Evolutionary conservation across 2,797 vertebrate genomes (phyloP), one percentile per base, ranked within the genome.

Genomic region (Melanotaenia nigrans): DNA sequence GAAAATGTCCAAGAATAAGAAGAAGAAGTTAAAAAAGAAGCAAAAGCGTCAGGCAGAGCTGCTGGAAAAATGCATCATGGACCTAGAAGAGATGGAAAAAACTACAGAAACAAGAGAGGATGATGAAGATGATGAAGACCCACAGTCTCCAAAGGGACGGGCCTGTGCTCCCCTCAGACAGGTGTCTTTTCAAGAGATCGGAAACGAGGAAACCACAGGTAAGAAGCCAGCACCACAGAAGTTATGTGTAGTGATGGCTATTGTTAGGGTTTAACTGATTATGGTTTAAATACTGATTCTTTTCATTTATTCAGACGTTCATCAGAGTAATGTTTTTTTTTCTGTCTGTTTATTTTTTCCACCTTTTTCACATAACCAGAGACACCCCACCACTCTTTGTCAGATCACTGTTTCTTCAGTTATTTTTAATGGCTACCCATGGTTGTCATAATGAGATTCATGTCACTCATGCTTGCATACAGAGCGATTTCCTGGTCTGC

Each of bases 1-100:
- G 80, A 99, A 97, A 95, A 98, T 99, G 97, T 98, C 98, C 40
- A 99, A 97, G 93, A 99, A 99, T 90, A 99, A 99, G 90, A 99
- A 99, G 87, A 99, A 98, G 87, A 99, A 99, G 83, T 94, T 99
- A 91, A 99, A 99, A 95, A 99, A 99, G 95, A 99, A 99, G 89
- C 97, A 99, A 91, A 99, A 96, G 87, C 95, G 96, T 16, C 97
- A 98, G 82, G 97, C 97, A 0, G 97, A 97, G 85, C 87, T 99
- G 78, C 89, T 99, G 80, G 97, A 99, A 87, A 98, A 98, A 85
- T 94, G 98, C 86, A 97, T 99, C 84, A 90, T 97, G 90, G 97
- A 99, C 87, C 94, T 99, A 75, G 97, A 98, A 87, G 95, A 98
- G 87, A 96, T 99, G 96, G 97, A 97, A 75, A 97, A 92, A 76